Evolutionary conservation across 2,888 invertebrate species (phyloP).

Genomic region (Mythimna lalbum): DNA sequence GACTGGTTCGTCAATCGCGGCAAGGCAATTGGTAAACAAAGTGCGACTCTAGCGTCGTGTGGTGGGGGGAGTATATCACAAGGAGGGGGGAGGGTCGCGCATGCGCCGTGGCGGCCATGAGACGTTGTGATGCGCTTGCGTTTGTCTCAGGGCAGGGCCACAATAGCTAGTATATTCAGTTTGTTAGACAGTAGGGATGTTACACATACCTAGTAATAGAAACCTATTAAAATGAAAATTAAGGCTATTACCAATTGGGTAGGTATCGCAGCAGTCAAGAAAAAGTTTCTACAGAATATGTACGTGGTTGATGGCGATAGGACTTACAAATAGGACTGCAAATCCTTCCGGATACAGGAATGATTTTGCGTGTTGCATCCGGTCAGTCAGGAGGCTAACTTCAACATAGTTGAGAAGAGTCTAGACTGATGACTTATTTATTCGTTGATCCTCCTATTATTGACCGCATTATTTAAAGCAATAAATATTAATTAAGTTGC

Average conservation of each 20-base stretch:
- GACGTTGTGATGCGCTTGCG: conserved; percentile 94
- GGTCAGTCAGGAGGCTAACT: background rate
- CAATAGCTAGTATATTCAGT: conserved; percentile 38
- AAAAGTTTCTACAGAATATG: background rate
- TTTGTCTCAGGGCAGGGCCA: conserved; percentile 85
- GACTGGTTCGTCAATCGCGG: conserved; percentile 87
- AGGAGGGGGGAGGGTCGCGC: conserved; percentile 96
- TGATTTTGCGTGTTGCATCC: background rate
- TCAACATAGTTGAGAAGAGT: background rate
- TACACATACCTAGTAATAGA: background rate
- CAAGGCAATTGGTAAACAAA: conserved; percentile 88
- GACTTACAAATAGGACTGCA: background rate
- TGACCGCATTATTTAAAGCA: no score
- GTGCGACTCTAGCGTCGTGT: conserved; percentile 80
- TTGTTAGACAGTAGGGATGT: conserved; percentile 4
- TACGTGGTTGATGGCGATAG: background rate
- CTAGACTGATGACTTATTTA: background rate
- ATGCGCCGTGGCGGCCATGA: conserved; percentile 93
- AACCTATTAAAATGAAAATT: background rate
- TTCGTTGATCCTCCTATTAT: background rate
- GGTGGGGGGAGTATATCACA: conserved; percentile 78
- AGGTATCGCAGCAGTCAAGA: background rate
- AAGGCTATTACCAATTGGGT: background rate
- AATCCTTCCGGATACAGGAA: background rate
- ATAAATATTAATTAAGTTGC: no score